Conservation (phyloP, 2,113 vertebrate species). For the Indicator indicator region DNA sequence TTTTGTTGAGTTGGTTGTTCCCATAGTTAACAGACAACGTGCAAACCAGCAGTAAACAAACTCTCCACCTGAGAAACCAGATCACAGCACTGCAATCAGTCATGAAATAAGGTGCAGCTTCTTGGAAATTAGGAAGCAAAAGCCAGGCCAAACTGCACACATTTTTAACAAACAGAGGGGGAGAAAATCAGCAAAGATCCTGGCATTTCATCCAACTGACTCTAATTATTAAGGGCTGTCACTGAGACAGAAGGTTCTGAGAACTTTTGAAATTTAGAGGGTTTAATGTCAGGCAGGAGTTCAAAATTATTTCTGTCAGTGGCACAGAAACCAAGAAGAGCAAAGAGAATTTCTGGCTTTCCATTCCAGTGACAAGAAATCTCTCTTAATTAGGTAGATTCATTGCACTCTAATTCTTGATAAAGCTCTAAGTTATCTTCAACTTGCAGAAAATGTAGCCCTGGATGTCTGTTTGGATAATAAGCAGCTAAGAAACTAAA, state of each 20-base stretch:
- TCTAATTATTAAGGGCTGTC: background rate
- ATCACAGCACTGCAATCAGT: background rate
- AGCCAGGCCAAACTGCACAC: background rate
- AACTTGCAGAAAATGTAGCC: background rate
- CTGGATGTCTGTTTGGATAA: background rate
- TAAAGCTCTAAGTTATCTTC: background rate
- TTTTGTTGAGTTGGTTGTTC: background rate
- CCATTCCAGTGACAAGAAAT: background rate
- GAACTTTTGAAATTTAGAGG: background rate
- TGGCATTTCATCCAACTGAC: background rate
- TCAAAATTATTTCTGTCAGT: background rate
- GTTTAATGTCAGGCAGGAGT: background rate
- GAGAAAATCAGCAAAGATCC: background rate
- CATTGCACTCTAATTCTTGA: background rate
- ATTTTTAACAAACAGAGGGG: accelerated
- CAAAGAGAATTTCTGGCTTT: background rate
- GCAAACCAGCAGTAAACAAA: slow-evolving; percentile 24
- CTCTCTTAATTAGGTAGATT: background rate
- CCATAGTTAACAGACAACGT: background rate
- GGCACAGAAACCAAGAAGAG: background rate
- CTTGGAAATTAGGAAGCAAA: background rate
- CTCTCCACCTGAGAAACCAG: background rate
- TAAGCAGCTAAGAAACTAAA: background rate
- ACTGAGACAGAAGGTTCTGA: background rate
- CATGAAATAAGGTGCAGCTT: background rate